These are phyloP conservation scores for Helostoma temminkii DNA, from an alignment of 2,797 vertebrate genomes.

Conservation along the genomic window DNA sequence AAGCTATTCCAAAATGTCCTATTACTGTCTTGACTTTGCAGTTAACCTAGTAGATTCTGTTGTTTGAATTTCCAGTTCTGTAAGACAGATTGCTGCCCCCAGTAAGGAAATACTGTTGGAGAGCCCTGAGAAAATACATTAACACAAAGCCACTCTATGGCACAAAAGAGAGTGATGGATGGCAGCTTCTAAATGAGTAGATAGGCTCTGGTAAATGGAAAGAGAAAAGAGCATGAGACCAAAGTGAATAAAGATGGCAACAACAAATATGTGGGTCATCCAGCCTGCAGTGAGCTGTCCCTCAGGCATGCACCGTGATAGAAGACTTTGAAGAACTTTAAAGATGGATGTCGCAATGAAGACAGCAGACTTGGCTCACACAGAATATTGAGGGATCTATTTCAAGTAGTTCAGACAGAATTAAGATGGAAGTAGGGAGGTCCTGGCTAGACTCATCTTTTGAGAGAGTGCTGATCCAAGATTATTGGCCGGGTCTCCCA, in stretches of 20 bases:
- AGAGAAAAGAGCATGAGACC: constrained; percentile 69
- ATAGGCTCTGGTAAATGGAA: constrained; percentile 67
- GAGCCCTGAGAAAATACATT: constrained; percentile 50
- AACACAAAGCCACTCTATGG: constrained; percentile 45
- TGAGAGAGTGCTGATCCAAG: constrained; percentile 53
- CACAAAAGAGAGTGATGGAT: constrained; percentile 67
- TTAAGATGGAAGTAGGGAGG: constrained; percentile 69
- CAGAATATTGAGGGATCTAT: constrained; percentile 70
- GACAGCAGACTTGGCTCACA: constrained; percentile 74
- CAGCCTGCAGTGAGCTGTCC: constrained; percentile 72
- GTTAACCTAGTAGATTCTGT: constrained; percentile 22
- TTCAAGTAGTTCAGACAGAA: constrained; percentile 70
- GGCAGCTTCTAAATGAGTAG: constrained; percentile 71
- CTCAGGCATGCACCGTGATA: constrained; percentile 68
- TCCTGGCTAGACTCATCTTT: constrained; percentile 56
- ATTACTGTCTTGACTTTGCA: constrained; percentile 17
- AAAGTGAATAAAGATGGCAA: constrained; percentile 78
- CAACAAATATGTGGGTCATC: constrained; percentile 81
- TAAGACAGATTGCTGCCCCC: constrained; percentile 32
- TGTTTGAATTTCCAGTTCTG: constrained; percentile 18
- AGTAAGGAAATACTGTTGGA: constrained; percentile 36
- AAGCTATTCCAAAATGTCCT: not conserved
- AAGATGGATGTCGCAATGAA: constrained; percentile 82
- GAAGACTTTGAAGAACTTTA: constrained; percentile 82
- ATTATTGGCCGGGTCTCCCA: constrained; percentile 51